A percentile compares a stretch with the other conserved stretches of the same genome.
Conservation (phyloP, 2,797 vertebrate genomes). For the Babyrousa celebensis region DNA sequence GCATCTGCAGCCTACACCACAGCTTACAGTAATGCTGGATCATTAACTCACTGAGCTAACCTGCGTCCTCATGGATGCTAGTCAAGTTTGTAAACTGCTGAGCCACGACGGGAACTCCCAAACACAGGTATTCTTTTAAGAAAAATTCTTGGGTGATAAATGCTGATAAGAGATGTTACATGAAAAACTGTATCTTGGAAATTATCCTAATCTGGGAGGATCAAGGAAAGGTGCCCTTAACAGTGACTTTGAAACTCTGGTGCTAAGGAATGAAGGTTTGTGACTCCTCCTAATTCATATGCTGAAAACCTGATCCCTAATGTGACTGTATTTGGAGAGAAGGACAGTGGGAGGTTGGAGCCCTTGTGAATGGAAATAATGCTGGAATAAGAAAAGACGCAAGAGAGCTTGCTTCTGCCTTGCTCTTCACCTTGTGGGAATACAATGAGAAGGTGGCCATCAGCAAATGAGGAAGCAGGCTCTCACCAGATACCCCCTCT, state of each 20-base stretch:
- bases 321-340: not conserved
- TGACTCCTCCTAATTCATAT: not conserved
- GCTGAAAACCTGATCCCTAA: not conserved
- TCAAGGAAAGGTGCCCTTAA: slow-evolving; percentile 2
- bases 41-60: too few relatives aligned
- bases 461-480: not conserved
- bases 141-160: not conserved
- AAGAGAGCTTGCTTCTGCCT: not conserved
- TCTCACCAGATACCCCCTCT: not conserved
- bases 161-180: not conserved
- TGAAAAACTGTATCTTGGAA: not conserved
- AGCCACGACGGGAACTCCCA: too few relatives aligned
- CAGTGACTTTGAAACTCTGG: slow-evolving; percentile 27
- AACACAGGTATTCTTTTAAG: too few relatives aligned
- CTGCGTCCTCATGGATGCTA: too few relatives aligned
- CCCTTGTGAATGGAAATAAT: not conserved
- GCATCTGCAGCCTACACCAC: too few relatives aligned
- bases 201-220: slow-evolving; percentile 22
- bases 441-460: not conserved
- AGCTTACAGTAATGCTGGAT: too few relatives aligned
- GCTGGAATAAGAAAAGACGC: not conserved
- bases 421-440: not conserved
- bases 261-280: not conserved
- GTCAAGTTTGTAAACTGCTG: too few relatives aligned
- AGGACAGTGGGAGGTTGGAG: not conserved